Evolutionary conservation across 2,797 vertebrate genomes (phyloP).

Genomic region (Trichosurus vulpecula): DNA sequence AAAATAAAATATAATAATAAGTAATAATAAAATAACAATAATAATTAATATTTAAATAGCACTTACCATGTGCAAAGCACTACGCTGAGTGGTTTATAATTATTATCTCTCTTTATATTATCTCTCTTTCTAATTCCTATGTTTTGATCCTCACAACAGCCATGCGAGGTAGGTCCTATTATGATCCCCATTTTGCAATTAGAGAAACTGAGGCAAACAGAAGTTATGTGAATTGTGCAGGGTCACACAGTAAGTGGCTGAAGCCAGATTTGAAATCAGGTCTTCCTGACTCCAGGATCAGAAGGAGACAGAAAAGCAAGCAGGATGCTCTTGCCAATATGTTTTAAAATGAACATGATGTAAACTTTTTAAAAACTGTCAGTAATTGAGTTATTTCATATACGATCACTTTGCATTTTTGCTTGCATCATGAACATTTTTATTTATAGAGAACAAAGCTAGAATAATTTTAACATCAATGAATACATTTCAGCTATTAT

Average conservation of each 20-base stretch:
- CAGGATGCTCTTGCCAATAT: neutral
- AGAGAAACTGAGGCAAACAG: neutral
- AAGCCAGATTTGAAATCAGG: neutral
- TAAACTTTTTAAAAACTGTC: neutral
- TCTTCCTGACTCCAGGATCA: neutral
- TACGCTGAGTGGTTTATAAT: neutral
- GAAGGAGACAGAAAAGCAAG: neutral
- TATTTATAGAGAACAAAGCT: neutral
- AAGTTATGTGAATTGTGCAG: neutral
- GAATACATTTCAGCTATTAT: neutral
- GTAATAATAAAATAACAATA: no score
- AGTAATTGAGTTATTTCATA: neutral
- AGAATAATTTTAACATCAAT: neutral
- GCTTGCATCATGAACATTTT: neutral
- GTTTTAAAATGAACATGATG: neutral
- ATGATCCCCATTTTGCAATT: neutral
- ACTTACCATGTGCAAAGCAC: neutral
- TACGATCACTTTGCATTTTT: neutral
- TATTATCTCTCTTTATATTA: no score
- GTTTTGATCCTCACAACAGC: neutral
- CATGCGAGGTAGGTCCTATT: neutral
- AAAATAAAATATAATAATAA: no score
- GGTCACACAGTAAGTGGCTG: neutral
- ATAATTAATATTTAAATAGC: neutral
- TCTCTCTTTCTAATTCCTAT: neutral